phyloP scores from a whole-genome alignment of 2,797 vertebrate species.

The Pelobates cultripes region DNA sequence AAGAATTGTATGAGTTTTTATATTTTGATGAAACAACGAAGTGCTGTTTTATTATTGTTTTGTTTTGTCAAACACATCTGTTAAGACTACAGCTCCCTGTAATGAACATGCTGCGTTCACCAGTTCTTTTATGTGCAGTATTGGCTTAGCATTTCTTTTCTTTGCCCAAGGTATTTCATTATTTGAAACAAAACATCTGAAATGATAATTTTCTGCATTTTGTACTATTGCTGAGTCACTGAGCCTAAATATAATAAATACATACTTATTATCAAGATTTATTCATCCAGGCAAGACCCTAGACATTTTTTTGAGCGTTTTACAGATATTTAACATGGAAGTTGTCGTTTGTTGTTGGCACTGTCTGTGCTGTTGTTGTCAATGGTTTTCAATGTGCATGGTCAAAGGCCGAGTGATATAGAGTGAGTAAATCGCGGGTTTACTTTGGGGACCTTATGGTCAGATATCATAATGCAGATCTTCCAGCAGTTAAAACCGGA shows the following conservation, averaged over 20 bases:
- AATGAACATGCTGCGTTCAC: background rate
- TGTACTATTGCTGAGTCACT: background rate
- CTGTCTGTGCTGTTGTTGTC: too few relatives aligned
- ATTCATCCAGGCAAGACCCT: background rate
- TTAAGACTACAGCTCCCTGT: background rate
- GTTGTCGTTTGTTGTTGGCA: too few relatives aligned
- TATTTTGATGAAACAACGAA: background rate
- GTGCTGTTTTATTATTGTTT: background rate
- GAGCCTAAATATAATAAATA: background rate
- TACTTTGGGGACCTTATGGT: too few relatives aligned
- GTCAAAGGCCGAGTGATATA: background rate
- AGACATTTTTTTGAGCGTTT: background rate
- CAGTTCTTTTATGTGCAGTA: background rate
- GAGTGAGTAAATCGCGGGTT: too few relatives aligned
- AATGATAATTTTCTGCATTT: constrained; percentile 18
- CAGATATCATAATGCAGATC: too few relatives aligned
- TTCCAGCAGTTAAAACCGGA: too few relatives aligned
- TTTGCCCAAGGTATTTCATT: background rate
- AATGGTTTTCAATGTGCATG: background rate
- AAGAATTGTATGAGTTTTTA: background rate
- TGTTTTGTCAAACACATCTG: background rate
- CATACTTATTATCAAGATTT: background rate
- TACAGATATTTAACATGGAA: too few relatives aligned
- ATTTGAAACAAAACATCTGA: background rate
- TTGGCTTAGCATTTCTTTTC: background rate